A percentile compares a stretch with the other conserved stretches of the same genome.
phyloP scores from a whole-genome alignment of 2,113 vertebrate species.

The Bos indicus region DNA sequence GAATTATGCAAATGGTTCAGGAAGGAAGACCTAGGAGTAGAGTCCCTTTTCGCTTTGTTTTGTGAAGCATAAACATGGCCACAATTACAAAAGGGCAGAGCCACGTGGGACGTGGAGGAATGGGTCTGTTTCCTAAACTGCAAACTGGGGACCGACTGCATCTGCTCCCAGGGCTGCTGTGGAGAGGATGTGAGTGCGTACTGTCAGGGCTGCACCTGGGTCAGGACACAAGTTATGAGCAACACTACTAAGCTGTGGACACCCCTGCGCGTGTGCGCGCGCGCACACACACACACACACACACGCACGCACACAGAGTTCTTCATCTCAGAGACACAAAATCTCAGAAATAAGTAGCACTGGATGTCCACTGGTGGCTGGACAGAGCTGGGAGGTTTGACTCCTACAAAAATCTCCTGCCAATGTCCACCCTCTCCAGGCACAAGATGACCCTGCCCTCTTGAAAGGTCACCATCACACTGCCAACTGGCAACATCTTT shows the following conservation, averaged over 20 bases:
- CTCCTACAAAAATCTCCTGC: background rate
- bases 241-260: too few species aligned
- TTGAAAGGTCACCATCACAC: background rate
- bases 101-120: rapidly evolving
- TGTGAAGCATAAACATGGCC: background rate
- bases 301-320: background rate
- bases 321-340: background rate
- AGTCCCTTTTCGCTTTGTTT: background rate
- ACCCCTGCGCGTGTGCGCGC: rapidly evolving
- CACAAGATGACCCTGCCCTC: background rate
- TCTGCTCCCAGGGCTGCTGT: too few species aligned
- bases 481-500: background rate
- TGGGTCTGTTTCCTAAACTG: rapidly evolving
- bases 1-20: background rate
- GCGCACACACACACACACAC: too few species aligned
- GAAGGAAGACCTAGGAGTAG: background rate
- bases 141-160: background rate
- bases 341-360: background rate
- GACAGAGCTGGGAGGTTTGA: background rate
- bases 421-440: background rate
- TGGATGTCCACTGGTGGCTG: background rate
- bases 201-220: background rate
- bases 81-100: too few species aligned
- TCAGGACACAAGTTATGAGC: too few species aligned
- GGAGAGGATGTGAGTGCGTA: too few species aligned